These are phyloP conservation scores for Xestoiulus laeticollis DNA, from an alignment of 2,888 invertebrate genomes.

Conservation along the genomic window DNA sequence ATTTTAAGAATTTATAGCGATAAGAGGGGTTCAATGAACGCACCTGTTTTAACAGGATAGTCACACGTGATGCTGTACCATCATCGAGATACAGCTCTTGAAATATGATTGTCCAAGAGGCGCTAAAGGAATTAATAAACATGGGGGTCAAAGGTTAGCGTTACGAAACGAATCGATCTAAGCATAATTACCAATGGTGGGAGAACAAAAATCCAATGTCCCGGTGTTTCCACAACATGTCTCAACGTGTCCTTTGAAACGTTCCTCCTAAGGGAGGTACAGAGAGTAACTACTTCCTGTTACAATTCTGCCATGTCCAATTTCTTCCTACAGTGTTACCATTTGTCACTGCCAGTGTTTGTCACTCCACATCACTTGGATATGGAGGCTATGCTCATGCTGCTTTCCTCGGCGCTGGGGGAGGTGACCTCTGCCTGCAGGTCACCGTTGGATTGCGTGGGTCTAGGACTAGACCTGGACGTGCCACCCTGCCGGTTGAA, in stretches of 20 bases:
- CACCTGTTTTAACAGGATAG: too few species aligned
- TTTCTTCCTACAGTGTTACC: not conserved
- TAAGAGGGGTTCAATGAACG: too few species aligned
- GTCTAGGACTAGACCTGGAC: slow-evolving; percentile 52
- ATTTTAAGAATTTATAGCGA: too few species aligned
- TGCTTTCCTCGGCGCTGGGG: slow-evolving; percentile 63
- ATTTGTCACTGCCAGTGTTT: not conserved
- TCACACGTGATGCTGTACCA: too few species aligned
- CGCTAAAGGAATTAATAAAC: not conserved
- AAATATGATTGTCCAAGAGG: not conserved
- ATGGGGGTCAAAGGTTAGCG: not conserved
- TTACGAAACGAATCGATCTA: not conserved
- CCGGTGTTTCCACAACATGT: not conserved
- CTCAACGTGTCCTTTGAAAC: too few species aligned
- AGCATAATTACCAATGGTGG: not conserved
- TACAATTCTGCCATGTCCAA: not conserved
- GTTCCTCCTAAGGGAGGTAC: too few species aligned
- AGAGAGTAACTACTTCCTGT: too few species aligned
- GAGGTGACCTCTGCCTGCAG: slow-evolving; percentile 60
- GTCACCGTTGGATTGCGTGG: slow-evolving; percentile 62
- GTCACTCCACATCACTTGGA: slow-evolving; percentile 55
- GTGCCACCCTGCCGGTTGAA: slow-evolving; percentile 64
- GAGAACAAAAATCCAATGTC: not conserved
- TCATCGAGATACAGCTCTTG: not conserved
- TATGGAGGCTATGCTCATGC: slow-evolving; percentile 57